Conservation (phyloP, 2,888 invertebrate genomes). For the Orthosia cruda region DNA sequence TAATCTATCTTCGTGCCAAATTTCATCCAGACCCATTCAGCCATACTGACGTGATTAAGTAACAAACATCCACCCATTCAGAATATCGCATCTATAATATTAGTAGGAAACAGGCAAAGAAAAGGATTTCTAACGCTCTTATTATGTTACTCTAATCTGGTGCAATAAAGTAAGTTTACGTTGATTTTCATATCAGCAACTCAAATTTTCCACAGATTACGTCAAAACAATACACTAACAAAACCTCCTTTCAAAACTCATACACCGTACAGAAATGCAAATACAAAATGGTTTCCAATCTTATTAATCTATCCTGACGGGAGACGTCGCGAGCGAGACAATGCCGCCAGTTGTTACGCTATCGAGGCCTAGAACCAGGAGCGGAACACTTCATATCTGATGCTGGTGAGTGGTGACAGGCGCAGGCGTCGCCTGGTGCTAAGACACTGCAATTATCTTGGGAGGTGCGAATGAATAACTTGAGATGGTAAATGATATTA, state of each 20-base stretch:
- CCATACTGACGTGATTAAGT: too few species aligned
- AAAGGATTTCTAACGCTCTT: too few species aligned
- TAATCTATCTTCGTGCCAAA: too few species aligned
- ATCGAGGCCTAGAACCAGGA: constrained; percentile 38
- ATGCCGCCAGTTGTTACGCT: constrained; percentile 22
- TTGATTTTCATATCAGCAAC: neutral
- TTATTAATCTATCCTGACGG: constrained; percentile 35
- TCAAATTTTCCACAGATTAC: neutral
- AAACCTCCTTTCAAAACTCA: constrained; percentile 8
- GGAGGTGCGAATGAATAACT: neutral
- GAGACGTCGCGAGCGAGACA: constrained; percentile 20
- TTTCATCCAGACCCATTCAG: too few species aligned
- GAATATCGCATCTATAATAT: too few species aligned
- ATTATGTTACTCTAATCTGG: too few species aligned
- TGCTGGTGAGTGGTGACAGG: constrained; percentile 39
- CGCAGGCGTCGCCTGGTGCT: neutral
- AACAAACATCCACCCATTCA: too few species aligned
- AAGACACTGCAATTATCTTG: constrained; percentile 28
- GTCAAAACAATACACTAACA: neutral
- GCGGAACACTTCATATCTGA: constrained; percentile 60
- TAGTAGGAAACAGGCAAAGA: too few species aligned
- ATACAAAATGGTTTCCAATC: constrained; percentile 30
- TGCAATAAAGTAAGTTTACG: neutral
- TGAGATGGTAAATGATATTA: neutral
- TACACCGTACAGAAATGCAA: neutral